Conservation (phyloP, 2,797 vertebrate genomes). For the Enteromius trimaculatus region DNA sequence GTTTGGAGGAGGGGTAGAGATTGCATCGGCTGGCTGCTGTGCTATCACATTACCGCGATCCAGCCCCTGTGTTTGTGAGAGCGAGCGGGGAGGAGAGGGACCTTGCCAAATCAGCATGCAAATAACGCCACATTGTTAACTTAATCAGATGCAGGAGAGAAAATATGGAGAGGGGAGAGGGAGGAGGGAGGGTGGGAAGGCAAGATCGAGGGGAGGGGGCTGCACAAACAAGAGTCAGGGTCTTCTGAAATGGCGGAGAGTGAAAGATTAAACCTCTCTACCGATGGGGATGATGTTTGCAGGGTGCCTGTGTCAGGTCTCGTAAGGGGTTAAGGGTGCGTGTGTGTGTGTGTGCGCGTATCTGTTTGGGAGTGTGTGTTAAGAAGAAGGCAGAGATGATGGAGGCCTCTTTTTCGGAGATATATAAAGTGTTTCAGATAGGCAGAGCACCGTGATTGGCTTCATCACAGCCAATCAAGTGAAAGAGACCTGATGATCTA, state of each 20-base stretch:
- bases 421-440: slow-evolving; percentile 61
- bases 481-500: slow-evolving; percentile 31
- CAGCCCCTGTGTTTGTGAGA: slow-evolving; percentile 89
- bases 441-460: slow-evolving; percentile 56
- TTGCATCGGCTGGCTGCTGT: slow-evolving; percentile 99
- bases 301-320: slow-evolving; percentile 76
- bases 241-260: slow-evolving; percentile 79
- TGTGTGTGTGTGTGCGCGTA: slow-evolving; percentile 27
- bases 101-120: slow-evolving; percentile 98
- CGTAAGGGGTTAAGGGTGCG: slow-evolving; percentile 58
- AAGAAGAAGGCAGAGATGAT: slow-evolving; percentile 35
- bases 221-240: slow-evolving; percentile 77
- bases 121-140: slow-evolving; percentile 99
- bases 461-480: slow-evolving; percentile 34
- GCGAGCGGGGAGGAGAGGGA: slow-evolving; percentile 82
- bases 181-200: slow-evolving; percentile 79
- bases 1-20: slow-evolving; percentile 95
- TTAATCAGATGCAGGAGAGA: slow-evolving; percentile 99
- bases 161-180: slow-evolving; percentile 83
- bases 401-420: slow-evolving; percentile 57
- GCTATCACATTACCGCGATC: slow-evolving; percentile 95
- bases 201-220: slow-evolving; percentile 79
- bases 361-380: slow-evolving; percentile 18
- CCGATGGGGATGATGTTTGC: slow-evolving; percentile 70
- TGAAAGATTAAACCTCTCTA: slow-evolving; percentile 82